Evolutionary conservation across 2,797 vertebrate genomes (phyloP), one percentile per base, ranked within the genome.

Genomic region (Amniataba percoides): DNA sequence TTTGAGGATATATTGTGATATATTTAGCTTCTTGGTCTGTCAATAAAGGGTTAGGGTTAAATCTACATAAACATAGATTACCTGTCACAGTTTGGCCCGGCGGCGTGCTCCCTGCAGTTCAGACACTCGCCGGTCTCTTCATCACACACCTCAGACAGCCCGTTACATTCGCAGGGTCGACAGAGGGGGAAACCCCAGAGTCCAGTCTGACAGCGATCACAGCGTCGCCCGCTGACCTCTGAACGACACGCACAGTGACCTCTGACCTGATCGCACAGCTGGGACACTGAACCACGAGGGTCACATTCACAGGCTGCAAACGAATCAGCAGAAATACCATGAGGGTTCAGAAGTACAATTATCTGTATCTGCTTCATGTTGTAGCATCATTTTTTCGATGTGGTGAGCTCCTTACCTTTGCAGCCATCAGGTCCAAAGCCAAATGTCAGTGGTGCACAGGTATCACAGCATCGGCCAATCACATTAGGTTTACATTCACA

Each of bases 141-240:
- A 36, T 97, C 85, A 6, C 97, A 99, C 8, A 85, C 85, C 48
- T 97, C 95, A 0, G 97, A 42, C 0, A 93, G 85, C 3, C 94
- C 90, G 0, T 97, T 93, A 42, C 97, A 98, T 1, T 79, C 72
- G 61, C 97, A 98, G 1, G 87, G 94, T 1, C 18, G 93, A 81
- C 97, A 97, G 40, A 65, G 74, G 1, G 97, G 97, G 89, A 98
- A 98, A 14, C 94, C 94, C 60, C 95, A 98, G 85, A 95, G 95
- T 0, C 96, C 96, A 0, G 79, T 7, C 64, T 88, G 90, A 69
- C 97, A 97, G 25, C 0, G 87, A 62, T 95, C 93, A 79, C 97
- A 98, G 21, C 14, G 91, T 21, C n/a, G 94, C 10, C 97, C 96
- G 0, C 70, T 71, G 5, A 95, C 87, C 1, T 93, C 92, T 40